phyloP scores from a whole-genome alignment of 2,113 vertebrate species.

The Melanotaenia duboulayi region DNA sequence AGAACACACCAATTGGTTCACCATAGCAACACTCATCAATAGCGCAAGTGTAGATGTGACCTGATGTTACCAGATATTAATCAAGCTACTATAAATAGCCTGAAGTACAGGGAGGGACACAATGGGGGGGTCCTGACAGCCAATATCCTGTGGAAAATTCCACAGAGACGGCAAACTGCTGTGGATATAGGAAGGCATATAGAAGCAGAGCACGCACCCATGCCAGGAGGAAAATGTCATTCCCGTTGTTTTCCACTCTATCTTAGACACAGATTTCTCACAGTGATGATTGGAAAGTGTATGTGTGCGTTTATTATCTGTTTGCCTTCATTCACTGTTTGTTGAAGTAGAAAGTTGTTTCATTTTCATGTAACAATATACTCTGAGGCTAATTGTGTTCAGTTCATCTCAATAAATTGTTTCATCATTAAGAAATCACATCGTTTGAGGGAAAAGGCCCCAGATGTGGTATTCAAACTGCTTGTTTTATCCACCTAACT shows the following conservation, averaged over 20 bases:
- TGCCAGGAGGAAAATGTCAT: conserved; percentile 25
- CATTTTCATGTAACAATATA: not conserved
- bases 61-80: conserved; percentile 84
- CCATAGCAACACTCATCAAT: conserved; percentile 83
- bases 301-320: not conserved
- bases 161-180: conserved; percentile 65
- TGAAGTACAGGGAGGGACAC: conserved; percentile 74
- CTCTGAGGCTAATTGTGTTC: too few species aligned
- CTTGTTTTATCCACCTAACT: not conserved
- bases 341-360: conserved; percentile 4
- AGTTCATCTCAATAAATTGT: not conserved
- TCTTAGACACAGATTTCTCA: not conserved
- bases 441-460: not conserved
- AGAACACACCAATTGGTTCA: conserved; percentile 70
- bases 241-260: conserved; percentile 23
- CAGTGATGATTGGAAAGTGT: not conserved
- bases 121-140: conserved; percentile 78
- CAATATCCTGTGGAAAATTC: conserved; percentile 86
- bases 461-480: too few species aligned
- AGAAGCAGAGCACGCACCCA: conserved; percentile 28
- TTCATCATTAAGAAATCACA: not conserved
- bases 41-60: conserved; percentile 84
- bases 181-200: conserved; percentile 57
- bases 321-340: conserved; percentile 6
- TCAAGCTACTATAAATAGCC: conserved; percentile 84